Conservation (phyloP, 2,888 invertebrate genomes). For the Sylvicola cinctus region DNA sequence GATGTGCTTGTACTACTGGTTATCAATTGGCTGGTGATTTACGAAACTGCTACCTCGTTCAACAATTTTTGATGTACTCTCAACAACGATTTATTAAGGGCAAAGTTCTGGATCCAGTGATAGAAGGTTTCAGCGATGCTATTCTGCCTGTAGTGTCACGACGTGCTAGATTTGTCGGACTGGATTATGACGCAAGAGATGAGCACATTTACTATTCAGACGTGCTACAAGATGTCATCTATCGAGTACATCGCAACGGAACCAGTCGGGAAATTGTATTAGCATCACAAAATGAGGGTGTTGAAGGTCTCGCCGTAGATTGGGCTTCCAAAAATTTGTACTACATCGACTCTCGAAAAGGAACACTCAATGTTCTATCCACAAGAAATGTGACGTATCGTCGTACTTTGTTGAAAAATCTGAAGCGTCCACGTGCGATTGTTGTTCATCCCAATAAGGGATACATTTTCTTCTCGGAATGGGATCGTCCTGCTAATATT, state of each 20-base stretch:
- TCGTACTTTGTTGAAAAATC: constrained; percentile 61
- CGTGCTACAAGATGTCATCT: constrained; percentile 86
- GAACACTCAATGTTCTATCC: constrained; percentile 80
- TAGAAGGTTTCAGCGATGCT: constrained; percentile 84
- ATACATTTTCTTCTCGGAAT: constrained; percentile 86
- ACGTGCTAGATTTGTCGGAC: constrained; percentile 79
- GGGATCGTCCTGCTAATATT: constrained; percentile 92
- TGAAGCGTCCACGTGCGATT: constrained; percentile 86
- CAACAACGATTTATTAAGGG: constrained; percentile 93
- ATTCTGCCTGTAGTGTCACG: constrained; percentile 84
- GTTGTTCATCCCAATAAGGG: constrained; percentile 93
- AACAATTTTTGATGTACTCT: constrained; percentile 85
- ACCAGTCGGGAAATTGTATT: constrained; percentile 71
- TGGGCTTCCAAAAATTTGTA: constrained; percentile 92
- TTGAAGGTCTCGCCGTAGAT: constrained; percentile 86
- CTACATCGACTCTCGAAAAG: constrained; percentile 86
- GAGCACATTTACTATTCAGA: constrained; percentile 94
- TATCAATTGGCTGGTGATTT: constrained; percentile 54
- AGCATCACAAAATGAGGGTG: constrained; percentile 92
- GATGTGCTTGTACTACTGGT: constrained; percentile 84
- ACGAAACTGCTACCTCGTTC: constrained; percentile 58
- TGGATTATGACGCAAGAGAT: constrained; percentile 82
- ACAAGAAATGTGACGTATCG: constrained; percentile 69
- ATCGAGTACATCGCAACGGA: constrained; percentile 58
- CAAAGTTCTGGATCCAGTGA: constrained; percentile 67